Conservation (phyloP, 2,888 invertebrate species). For the Urechis unicinctus region DNA sequence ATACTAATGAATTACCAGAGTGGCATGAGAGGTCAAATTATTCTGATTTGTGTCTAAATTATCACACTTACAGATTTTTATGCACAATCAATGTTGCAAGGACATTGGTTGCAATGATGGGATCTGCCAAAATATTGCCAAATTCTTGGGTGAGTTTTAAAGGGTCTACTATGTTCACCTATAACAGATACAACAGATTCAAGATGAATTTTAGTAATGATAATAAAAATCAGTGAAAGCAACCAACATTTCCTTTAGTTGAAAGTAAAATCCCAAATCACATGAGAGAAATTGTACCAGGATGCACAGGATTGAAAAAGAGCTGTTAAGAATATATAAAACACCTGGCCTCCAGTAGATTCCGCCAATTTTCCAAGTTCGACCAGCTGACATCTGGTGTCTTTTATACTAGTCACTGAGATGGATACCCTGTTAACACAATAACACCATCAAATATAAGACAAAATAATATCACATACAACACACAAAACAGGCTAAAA, state of each 20-base stretch:
- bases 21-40: too few relatives aligned
- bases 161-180: conserved; percentile 48
- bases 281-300: too few relatives aligned
- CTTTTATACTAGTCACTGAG: conserved; percentile 43
- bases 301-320: too few relatives aligned
- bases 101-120: conserved; percentile 44
- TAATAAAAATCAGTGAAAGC: too few relatives aligned
- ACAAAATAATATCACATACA: not conserved
- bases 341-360: conserved; percentile 45
- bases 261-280: too few relatives aligned
- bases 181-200: too few relatives aligned
- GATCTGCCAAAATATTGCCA: conserved; percentile 42
- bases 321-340: too few relatives aligned
- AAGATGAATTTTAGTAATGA: too few relatives aligned
- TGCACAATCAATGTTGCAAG: conserved; percentile 39
- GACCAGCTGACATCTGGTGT: conserved; percentile 43
- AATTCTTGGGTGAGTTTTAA: conserved; percentile 44
- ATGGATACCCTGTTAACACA: conserved; percentile 41
- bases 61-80: conserved; percentile 36
- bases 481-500: too few relatives aligned
- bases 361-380: conserved; percentile 42
- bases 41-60: too few relatives aligned
- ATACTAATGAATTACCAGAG: too few relatives aligned
- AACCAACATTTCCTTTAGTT: too few relatives aligned
- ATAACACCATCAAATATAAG: not conserved